Evolutionary conservation across 2,797 vertebrate genomes (phyloP), one percentile per base, ranked within the genome.

Genomic region (Parauchenoglanis punctatus): DNA sequence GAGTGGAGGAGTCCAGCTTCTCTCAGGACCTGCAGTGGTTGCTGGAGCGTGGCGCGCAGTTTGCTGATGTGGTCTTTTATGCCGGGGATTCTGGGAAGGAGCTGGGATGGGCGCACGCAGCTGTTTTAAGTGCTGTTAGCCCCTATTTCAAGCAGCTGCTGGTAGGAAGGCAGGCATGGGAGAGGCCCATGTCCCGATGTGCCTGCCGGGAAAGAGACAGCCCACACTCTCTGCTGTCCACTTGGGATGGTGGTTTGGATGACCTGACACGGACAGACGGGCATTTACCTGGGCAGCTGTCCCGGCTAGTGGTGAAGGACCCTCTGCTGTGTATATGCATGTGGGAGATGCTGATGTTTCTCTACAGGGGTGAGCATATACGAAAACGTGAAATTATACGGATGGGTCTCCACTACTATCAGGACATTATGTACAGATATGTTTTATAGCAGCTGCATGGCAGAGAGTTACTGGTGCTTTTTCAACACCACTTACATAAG

Each of bases 101-200:
- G 0, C 92, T 96, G 5, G 95, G 95, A 2, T 97, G 97, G 94
- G 98, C 97, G 2, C 98, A 99, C 77, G 97, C 97, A 23, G 93
- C 98, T 0, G 96, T 99, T 58, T 96, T 99, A 67, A 98, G 98
- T 65, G 96, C 98, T 0, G 94, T 97, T 86, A 99, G 98, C 92
- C 96, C 97, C 0, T 97, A 99, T 77, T 99, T 99, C 94, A 96
- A 97, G 94, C 95, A 98, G 92, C 96, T 99, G 52, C 97, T 99
- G 46, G 95, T 97, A 92, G 97, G 97, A 89, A 96, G 95, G 76
- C 95, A 96, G 0, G 89, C 91, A 78, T 95, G 88, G 91, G 96
- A 94, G 86, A 91, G 44, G 92, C 96, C 96, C 10, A 93, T 98
- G 2, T 92, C 97, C 0, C 93, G 96, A 17, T 96, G 98, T 0